Base-by-base conservation (phyloP, 1,140 invertebrate species). In the Aphelinus atriplicis region DNA sequence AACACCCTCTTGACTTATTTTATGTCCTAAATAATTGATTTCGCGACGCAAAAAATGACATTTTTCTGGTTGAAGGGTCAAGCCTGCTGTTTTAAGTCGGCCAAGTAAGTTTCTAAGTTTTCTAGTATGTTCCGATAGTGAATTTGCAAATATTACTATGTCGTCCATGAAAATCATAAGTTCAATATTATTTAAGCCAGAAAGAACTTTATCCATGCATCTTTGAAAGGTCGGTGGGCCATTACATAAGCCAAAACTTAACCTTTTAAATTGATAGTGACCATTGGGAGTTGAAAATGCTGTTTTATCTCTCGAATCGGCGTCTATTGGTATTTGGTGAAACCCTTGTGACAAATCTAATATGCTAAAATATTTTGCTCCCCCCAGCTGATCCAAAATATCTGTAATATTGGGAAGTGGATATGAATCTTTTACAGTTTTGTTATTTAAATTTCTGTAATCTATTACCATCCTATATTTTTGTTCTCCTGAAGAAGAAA, bases 41-140 rank as follows among this genome's bases (percentile, higher is more conserved):
- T n/a, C n/a, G n/a, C n/a, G n/a, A n/a, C n/a, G n/a, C n/a, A n/a
- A n/a, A n/a, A n/a, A n/a, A n/a, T n/a, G 64, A 69, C 79, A 83
- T 75, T 85, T 85, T 7, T 80, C 78, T 1, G 80, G 79, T 67
- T 86, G 79, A 3, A 85, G 53, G 73, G 78, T 80, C 1, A 86
- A 47, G 46, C 75, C 72, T 0, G 73, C 66, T n/a, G 61, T 26
- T 45, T 70, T 26, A 7, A 77, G 42, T 43, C 78, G 26, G 3
- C 51, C 56, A 0, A 78, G 51, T 42, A 77, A 48, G 1, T 6
- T 1, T 47, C 43, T 61, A 4, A 73, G 60, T 47, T 76, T 64
- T 5, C 43, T 0, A 3, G 6, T 1, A 57, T 77, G 75, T 43
- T 77, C 70, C 9, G 57, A 1, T 47, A 77, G 43, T 7, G 68